Evolutionary conservation across 2,797 vertebrate species (phyloP).

Genomic region (Syngnathus acus): DNA sequence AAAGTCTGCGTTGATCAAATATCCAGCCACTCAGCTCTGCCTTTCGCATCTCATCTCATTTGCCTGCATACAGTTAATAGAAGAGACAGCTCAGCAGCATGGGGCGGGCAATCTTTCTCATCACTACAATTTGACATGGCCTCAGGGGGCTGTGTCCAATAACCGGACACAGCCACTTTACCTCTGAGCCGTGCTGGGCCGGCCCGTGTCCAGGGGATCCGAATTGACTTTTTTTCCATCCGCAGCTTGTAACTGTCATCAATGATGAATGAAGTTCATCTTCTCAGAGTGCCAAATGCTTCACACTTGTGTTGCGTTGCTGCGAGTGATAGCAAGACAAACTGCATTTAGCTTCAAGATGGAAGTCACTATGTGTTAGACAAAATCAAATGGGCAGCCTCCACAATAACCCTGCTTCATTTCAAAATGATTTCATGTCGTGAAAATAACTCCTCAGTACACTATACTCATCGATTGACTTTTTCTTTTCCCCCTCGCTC

Average conservation of each 20-base stretch:
- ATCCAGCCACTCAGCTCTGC: background rate
- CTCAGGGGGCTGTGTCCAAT: constrained; percentile 2
- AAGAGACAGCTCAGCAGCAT: background rate
- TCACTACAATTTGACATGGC: background rate
- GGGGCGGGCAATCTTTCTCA: background rate
- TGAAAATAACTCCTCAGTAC: background rate
- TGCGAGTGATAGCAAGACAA: background rate
- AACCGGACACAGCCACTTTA: background rate
- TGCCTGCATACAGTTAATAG: background rate
- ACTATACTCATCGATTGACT: background rate
- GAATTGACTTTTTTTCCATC: background rate
- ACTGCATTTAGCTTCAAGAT: background rate
- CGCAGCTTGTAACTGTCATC: constrained; percentile 4
- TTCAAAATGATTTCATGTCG: background rate
- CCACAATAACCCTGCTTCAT: background rate
- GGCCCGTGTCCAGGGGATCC: background rate
- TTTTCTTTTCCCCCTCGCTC: background rate
- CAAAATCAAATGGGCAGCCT: background rate
- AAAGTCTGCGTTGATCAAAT: background rate
- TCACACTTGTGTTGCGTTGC: constrained; percentile 1
- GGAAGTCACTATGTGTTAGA: background rate
- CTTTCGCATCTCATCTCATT: constrained; percentile 6
- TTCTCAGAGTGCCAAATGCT: constrained; percentile 5
- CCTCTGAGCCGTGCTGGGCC: background rate
- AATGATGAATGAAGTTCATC: constrained; percentile 7